Evolutionary conservation across 2,113 vertebrate species (phyloP), one percentile per base, ranked within the genome.

Genomic region (Blennius ocellaris): DNA sequence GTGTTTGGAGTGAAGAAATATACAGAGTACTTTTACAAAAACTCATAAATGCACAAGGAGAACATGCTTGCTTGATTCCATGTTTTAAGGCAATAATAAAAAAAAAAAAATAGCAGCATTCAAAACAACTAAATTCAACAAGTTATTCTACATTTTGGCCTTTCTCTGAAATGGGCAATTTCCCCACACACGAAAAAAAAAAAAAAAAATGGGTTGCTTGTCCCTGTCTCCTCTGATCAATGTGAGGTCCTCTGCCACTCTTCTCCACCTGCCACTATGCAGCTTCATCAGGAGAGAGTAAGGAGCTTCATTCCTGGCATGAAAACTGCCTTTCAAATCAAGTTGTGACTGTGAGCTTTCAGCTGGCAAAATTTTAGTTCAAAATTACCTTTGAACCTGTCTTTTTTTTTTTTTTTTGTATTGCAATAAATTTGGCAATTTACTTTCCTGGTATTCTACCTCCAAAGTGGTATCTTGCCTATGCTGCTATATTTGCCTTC

Each of bases 401-500:
- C 21, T 30, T 2, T 30, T 2, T 30, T 2, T 30, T 30, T 30
- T 30, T 30, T 30, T 30, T 43, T 30, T 54, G 5, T 50, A 5
- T 56, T 61, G 15, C 10, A 8, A 56, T 9, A 78, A 51, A 65
- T n/a, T 38, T n/a, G 5, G 69, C 64, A 43, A 57, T 74, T 10
- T 45, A 69, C 14, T 60, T 17, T 65, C 51, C 38, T 55, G 52
- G 8, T 30, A 58, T 64, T 61, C 16, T 65, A 50, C 37, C 36
- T 65, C 36, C 21, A 16, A 58, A 40, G 7, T 58, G 65, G 63
- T 8, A 54, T 78, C 60, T 66, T 14, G 38, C 21, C 11, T 11
- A 12, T 76, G 14, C 11, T 43, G 65, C 69, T 65, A 47, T 84
- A 61, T 68, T 43, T 76, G 14, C 39, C 64, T 81, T 70, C 58